Evolutionary conservation across 2,797 vertebrate genomes (phyloP).

Genomic region (Sebastes nivosus): DNA sequence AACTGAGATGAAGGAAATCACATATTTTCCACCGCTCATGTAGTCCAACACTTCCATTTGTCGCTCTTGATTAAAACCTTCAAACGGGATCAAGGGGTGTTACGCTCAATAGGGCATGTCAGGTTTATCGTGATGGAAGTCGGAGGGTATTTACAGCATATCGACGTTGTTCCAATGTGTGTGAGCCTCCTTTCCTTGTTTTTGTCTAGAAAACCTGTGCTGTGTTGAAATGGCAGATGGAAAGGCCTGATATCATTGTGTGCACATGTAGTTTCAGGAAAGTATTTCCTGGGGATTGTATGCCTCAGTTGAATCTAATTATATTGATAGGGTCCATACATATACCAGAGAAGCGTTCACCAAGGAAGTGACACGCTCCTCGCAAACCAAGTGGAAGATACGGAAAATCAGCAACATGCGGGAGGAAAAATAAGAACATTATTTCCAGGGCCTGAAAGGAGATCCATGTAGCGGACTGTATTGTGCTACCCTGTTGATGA

Average conservation of each 20-base stretch:
- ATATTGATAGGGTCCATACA: slow-evolving; percentile 54
- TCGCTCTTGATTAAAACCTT: slow-evolving; percentile 39
- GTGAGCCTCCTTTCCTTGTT: slow-evolving; percentile 53
- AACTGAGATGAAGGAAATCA: not conserved
- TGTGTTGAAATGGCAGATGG: slow-evolving; percentile 67
- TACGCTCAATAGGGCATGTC: slow-evolving; percentile 34
- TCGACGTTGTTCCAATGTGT: slow-evolving; percentile 44
- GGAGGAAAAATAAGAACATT: slow-evolving; percentile 4
- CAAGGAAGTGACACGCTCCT: slow-evolving; percentile 33
- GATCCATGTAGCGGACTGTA: not conserved
- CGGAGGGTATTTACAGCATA: slow-evolving; percentile 53
- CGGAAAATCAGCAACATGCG: slow-evolving; percentile 64
- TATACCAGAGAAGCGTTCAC: slow-evolving; percentile 48
- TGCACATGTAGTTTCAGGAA: slow-evolving; percentile 52
- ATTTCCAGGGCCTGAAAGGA: slow-evolving; percentile 4
- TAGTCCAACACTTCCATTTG: slow-evolving; percentile 5
- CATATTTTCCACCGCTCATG: slow-evolving; percentile 2
- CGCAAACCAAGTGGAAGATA: slow-evolving; percentile 39
- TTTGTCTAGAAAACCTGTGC: slow-evolving; percentile 58
- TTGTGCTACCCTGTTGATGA: not conserved
- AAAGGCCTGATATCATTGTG: slow-evolving; percentile 59
- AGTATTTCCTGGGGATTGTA: slow-evolving; percentile 51
- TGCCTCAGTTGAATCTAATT: slow-evolving; percentile 73
- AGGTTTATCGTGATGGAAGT: slow-evolving; percentile 53
- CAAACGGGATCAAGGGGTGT: slow-evolving; percentile 41